These are phyloP conservation scores for Mechanitis mazaeus DNA, from an alignment of 2,888 invertebrate species.

Conservation along the genomic window DNA sequence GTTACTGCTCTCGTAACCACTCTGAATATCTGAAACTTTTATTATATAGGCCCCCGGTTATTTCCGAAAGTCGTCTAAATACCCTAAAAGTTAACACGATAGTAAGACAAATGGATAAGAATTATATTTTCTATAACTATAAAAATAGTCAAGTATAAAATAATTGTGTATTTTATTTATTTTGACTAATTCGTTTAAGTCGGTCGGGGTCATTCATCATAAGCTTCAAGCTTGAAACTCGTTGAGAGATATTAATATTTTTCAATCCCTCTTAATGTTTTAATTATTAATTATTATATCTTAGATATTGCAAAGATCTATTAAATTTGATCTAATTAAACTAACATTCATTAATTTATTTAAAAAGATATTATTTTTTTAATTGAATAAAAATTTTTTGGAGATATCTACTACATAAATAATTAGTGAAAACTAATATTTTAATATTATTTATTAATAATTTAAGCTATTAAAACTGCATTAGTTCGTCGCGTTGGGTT, in stretches of 20 bases:
- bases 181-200: too few species aligned
- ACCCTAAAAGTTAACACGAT: slow-evolving; percentile 1
- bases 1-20: slow-evolving; percentile 6
- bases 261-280: too few species aligned
- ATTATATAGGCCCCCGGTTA: slow-evolving; percentile 20
- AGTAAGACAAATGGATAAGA: neutral
- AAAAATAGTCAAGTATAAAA: too few species aligned
- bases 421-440: slow-evolving; percentile 4
- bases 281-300: too few species aligned
- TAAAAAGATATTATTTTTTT: too few species aligned
- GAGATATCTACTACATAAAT: neutral
- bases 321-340: too few species aligned
- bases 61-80: neutral
- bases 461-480: slow-evolving; percentile 28
- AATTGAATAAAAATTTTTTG: neutral
- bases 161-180: too few species aligned
- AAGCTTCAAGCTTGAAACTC: too few species aligned
- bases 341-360: too few species aligned
- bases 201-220: too few species aligned
- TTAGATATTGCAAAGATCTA: too few species aligned
- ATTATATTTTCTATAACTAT: neutral
- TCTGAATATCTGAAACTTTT: slow-evolving; percentile 29
- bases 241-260: too few species aligned
- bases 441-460: slow-evolving; percentile 3
- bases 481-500: slow-evolving; percentile 22